Conservation (phyloP, 2,797 vertebrate species). For the Xerus rutilus region DNA sequence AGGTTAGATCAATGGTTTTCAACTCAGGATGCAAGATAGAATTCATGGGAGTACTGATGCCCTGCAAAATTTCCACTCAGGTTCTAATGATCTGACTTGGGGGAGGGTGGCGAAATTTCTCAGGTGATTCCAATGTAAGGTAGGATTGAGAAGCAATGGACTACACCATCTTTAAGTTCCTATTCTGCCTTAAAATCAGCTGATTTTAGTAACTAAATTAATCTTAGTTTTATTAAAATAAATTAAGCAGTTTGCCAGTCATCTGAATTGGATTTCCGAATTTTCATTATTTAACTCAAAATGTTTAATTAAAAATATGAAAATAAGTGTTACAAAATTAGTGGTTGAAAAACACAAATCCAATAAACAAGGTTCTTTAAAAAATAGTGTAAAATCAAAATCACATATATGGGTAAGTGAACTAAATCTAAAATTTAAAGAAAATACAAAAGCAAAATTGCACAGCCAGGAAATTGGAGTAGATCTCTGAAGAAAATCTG, state of each 20-base stretch:
- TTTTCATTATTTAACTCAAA: background rate
- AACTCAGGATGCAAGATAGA: background rate
- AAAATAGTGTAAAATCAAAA: background rate
- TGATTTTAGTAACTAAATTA: background rate
- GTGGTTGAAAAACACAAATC: background rate
- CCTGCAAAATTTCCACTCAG: background rate
- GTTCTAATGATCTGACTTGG: background rate
- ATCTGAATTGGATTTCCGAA: background rate
- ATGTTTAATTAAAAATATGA: background rate
- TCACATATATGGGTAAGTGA: background rate
- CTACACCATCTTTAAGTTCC: background rate
- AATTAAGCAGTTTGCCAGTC: background rate
- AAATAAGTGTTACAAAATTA: background rate
- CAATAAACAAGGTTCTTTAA: background rate
- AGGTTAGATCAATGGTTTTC: background rate
- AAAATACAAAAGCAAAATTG: background rate
- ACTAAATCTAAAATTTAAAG: constrained; percentile 1
- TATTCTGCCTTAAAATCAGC: background rate
- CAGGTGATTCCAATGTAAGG: background rate
- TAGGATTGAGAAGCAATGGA: background rate
- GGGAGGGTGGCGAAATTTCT: background rate
- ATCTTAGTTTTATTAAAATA: constrained; percentile 39
- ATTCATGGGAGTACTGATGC: background rate
- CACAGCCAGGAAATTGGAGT: background rate
- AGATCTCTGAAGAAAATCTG: background rate